Evolutionary conservation across 1,140 invertebrate species (phyloP).

Genomic region (Melipona quadrifasciata): DNA sequence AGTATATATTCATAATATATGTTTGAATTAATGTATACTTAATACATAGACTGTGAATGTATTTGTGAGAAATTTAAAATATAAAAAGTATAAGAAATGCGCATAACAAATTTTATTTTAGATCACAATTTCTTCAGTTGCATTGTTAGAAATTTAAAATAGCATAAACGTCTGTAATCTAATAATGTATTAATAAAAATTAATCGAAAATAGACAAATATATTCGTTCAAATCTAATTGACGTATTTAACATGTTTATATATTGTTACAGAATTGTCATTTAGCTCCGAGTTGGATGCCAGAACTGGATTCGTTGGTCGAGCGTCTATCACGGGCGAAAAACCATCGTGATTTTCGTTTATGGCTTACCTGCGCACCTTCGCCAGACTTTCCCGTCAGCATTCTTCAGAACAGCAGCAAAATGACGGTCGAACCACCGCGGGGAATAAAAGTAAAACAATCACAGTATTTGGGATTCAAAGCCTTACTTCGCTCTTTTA

Average conservation of each 20-base stretch:
- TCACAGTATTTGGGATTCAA: neutral
- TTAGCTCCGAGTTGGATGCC: slow-evolving; percentile 89
- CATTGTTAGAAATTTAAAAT: too few relatives aligned
- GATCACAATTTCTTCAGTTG: too few relatives aligned
- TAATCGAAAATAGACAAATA: too few relatives aligned
- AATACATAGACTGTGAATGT: too few relatives aligned
- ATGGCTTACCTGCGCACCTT: slow-evolving; percentile 89
- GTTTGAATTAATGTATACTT: too few relatives aligned
- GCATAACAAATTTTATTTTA: too few relatives aligned
- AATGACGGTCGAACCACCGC: slow-evolving; percentile 88
- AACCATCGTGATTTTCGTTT: slow-evolving; percentile 86
- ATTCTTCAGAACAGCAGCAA: slow-evolving; percentile 88
- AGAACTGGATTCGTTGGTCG: slow-evolving; percentile 82
- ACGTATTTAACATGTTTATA: neutral
- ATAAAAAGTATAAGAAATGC: too few relatives aligned
- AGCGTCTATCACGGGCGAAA: slow-evolving; percentile 81
- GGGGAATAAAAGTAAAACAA: slow-evolving; percentile 82
- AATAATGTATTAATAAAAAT: too few relatives aligned
- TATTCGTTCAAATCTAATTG: too few relatives aligned
- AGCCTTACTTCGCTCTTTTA: neutral
- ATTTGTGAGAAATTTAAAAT: too few relatives aligned
- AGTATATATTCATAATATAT: too few relatives aligned
- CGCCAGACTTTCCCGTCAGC: slow-evolving; percentile 85
- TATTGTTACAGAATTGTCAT: slow-evolving; percentile 86
- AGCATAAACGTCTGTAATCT: too few relatives aligned